Evolutionary conservation across 2,888 invertebrate species (phyloP).

Genomic region (Xanthia icteritia): DNA sequence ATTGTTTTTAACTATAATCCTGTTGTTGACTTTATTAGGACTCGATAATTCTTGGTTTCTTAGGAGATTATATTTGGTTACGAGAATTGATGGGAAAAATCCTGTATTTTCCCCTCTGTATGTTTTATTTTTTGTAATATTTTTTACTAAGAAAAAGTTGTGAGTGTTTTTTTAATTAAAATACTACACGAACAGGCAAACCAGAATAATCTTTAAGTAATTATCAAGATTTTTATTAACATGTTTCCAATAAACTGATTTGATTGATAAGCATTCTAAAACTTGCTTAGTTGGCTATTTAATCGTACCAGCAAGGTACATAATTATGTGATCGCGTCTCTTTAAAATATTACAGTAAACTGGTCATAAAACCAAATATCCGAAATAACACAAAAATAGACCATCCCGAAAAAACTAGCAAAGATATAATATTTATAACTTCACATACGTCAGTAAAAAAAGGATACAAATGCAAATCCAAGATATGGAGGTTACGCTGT

Average conservation of each 20-base stretch:
- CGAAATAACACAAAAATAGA: background rate
- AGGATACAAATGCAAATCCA: conserved; percentile 67
- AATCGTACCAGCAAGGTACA: conserved; percentile 10
- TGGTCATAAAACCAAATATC: background rate
- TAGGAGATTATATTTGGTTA: background rate
- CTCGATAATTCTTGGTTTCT: background rate
- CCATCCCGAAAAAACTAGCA: conserved; percentile 40
- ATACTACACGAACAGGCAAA: background rate
- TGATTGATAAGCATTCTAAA: conserved; percentile 12
- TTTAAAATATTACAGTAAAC: background rate
- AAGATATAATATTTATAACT: conserved; percentile 62
- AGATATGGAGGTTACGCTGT: conserved; percentile 56
- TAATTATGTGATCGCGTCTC: background rate
- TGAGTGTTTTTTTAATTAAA: background rate
- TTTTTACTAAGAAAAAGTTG: background rate
- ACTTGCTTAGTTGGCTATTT: conserved; percentile 9
- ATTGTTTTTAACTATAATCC: background rate
- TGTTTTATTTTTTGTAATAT: background rate
- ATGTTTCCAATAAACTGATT: background rate
- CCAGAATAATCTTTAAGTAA: background rate
- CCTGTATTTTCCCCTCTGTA: background rate
- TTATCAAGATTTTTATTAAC: conserved; percentile 24
- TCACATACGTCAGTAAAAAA: conserved; percentile 63
- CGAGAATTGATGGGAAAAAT: background rate
- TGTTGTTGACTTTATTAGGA: background rate